Base-by-base conservation (phyloP, 2,113 vertebrate species). In the Antennarius striatus region DNA sequence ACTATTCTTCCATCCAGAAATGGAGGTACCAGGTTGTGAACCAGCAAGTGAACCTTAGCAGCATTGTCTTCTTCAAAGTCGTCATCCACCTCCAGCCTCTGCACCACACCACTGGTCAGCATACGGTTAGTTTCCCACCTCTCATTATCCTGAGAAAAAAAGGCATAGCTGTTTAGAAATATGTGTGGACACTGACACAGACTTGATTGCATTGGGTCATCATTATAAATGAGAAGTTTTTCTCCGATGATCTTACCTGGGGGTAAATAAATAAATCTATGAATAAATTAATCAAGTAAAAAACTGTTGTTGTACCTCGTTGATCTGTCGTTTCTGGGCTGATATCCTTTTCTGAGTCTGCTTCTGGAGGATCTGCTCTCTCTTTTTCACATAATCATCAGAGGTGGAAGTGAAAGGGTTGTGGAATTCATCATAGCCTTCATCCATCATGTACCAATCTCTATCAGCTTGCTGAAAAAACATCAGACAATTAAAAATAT, bases 361-460 rank as follows among this genome's bases (percentile, higher is more conserved):
- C 70, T 97, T 99, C 82, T 98, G 94, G 59, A 99, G 80, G 63
- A 97, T 95, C 91, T 99, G 98, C 84, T 99, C 98, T 60, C 96
- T 93, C 79, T 98, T 95, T 91, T 95, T 95, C 53, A 99, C 84
- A 0, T 99, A 99, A 16, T 99, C 96, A 1, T 99, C 96, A 0
- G 98, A 98, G 1, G 95, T 97, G 53, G 95, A 94, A 6, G 95
- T 95, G 87, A 99, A 82, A 1, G 97, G 95, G 61, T 99, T 99
- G 90, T 98, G 96, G 84, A 97, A 98, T 88, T 99, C 98, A 0
- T 99, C 97, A 0, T 94, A 98, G 11, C 98, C 97, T 79, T 99
- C 97, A 0, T 99, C 98, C 97, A 99, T 98, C 96, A 98, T 99
- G 90, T 99, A 99, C 98, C 98, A 99, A 51, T 99, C 97, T 76